Percentiles rank a stretch among this genome's conserved stretches.
Conservation (phyloP, 1,140 invertebrate species). For the Macrobrachium nipponense region DNA sequence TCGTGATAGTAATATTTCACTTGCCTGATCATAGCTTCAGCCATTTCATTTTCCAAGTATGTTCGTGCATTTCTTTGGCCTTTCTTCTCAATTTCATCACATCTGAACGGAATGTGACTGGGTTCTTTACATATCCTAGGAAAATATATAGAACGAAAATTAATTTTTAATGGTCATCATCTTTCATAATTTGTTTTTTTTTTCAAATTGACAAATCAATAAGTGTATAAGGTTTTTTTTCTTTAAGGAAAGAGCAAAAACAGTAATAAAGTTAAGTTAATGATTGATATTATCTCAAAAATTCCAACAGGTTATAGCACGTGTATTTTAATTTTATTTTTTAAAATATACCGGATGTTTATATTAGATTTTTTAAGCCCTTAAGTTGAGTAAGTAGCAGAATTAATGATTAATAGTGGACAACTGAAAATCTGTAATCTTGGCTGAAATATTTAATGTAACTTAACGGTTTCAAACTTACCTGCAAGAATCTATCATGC, state of each 20-base stretch:
- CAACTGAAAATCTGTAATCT: no score
- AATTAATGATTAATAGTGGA: no score
- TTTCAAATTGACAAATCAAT: background rate
- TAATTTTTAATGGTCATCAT: background rate
- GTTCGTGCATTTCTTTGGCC: conserved; percentile 71
- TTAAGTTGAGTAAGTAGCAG: no score
- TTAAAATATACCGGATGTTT: no score
- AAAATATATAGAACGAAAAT: conserved; percentile 15
- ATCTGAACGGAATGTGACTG: conserved; percentile 75
- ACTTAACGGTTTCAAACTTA: conserved; percentile 43
- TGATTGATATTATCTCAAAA: no score
- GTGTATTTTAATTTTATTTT: no score
- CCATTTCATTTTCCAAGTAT: conserved; percentile 77
- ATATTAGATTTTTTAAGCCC: no score
- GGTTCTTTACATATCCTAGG: conserved; percentile 74
- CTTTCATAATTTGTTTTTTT: background rate
- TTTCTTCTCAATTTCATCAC: conserved; percentile 72
- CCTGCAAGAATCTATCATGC: conserved; percentile 76
- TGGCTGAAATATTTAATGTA: no score
- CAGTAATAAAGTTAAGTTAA: no score
- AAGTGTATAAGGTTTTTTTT: no score
- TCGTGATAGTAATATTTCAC: background rate
- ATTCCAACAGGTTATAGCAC: no score
- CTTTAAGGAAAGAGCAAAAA: no score
- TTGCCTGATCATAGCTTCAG: conserved; percentile 74